Conservation (phyloP, 2,797 vertebrate genomes). For the Pangasius macronema region DNA sequence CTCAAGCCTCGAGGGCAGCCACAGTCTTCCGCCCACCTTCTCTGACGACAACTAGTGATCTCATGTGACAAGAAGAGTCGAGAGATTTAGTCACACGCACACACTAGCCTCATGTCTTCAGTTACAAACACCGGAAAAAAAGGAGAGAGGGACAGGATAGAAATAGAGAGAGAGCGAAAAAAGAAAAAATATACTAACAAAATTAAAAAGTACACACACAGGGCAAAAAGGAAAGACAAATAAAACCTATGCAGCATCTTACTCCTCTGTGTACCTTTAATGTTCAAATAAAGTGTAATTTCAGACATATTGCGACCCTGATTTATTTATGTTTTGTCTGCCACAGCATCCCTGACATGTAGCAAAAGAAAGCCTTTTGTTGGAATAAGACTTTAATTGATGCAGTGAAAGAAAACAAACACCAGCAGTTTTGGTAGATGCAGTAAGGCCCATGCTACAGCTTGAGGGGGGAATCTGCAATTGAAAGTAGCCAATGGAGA, state of each 20-base stretch:
- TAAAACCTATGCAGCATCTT: background rate
- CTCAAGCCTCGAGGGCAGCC: constrained; percentile 18
- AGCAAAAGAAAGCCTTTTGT: constrained; percentile 30
- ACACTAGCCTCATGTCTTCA: background rate
- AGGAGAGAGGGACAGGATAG: background rate
- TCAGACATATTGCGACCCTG: constrained; percentile 61
- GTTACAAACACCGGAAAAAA: background rate
- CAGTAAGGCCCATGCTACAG: constrained; percentile 47
- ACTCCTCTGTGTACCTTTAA: constrained; percentile 20
- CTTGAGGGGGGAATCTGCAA: constrained; percentile 61
- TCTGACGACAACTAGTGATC: constrained; percentile 41
- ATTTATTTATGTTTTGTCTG: constrained; percentile 8
- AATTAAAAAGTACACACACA: background rate
- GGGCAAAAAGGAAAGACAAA: background rate
- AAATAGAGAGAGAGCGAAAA: background rate
- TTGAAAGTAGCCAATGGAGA: constrained; percentile 68
- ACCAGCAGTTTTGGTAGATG: constrained; percentile 56
- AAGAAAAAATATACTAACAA: background rate
- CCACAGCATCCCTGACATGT: constrained; percentile 22
- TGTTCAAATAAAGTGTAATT: constrained; percentile 50
- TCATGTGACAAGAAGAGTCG: constrained; percentile 18
- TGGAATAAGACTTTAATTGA: constrained; percentile 30
- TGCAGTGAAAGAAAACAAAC: constrained; percentile 5
- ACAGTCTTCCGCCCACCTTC: constrained; percentile 14
- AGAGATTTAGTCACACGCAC: constrained; percentile 33